These are phyloP conservation scores for Phoenicopterus ruber DNA, from an alignment of 2,113 vertebrate genomes.

Conservation along the genomic window DNA sequence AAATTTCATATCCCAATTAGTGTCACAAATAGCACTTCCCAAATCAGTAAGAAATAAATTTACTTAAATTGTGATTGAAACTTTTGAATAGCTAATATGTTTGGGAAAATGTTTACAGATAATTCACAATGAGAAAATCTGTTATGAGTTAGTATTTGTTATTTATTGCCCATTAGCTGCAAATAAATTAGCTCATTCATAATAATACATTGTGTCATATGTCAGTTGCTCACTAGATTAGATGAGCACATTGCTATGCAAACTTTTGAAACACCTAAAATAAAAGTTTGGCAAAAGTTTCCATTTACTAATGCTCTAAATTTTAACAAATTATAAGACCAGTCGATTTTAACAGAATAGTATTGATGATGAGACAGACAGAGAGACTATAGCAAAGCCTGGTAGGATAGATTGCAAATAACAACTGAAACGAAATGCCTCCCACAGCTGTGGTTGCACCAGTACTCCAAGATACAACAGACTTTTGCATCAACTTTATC, in stretches of 20 bases:
- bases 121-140: not conserved
- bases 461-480: not conserved
- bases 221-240: not conserved
- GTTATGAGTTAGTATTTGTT: not conserved
- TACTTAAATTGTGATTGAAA: not conserved
- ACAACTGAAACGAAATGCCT: not conserved
- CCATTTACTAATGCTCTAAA: not conserved
- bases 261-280: not conserved
- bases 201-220: not conserved
- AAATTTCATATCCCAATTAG: not conserved
- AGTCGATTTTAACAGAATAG: not conserved
- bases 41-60: not conserved
- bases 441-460: not conserved
- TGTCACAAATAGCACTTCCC: not conserved
- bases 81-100: not conserved
- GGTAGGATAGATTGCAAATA: not conserved
- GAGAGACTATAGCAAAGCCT: not conserved
- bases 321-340: not conserved
- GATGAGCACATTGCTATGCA: not conserved
- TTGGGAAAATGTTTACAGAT: not conserved
- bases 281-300: not conserved
- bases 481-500: not conserved
- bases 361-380: not conserved
- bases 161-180: not conserved
- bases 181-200: not conserved